Base-by-base conservation (phyloP, 2,888 invertebrate species). In the Glyphotaelius pellucidus region DNA sequence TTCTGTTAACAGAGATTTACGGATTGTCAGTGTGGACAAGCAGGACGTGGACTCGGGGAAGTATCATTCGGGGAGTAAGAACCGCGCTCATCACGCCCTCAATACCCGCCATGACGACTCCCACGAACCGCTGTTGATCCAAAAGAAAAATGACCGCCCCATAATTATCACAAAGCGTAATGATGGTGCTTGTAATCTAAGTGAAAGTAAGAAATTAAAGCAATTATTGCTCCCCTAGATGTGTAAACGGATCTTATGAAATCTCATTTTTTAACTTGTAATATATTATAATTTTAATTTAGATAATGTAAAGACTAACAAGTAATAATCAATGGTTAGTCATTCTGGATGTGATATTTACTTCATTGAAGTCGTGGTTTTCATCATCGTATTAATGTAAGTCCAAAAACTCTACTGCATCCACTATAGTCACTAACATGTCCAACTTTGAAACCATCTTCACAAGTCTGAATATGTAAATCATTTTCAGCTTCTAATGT, bases 181-280 rank as follows among this genome's bases (percentile, higher is more conserved):
- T 87, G 93, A 93, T 89, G 80, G 80, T 14, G 80, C 90, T 19
- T 92, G 91, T 80, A 92, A 92, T 4, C 94, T 95, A 94, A 95
- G 95, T 92, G 95, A 95, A 94, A 95, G 95, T 1, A 95, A 95
- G 90, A 95, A 95, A 93, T 94, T 95, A 15, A 95, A 95, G 94
- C 95, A 95, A 94, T 94, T 95, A 79, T 93, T 95, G 91, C 94
- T 95, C 92, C 95, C 95, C 47, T 95, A 89, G 86, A 85, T 19
- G 9, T 2, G 7, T 32, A 42, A 35, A 15, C 67, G 95, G 42
- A 95, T 35, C 42, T 42, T 86, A 30, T 42, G 9, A 42, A 35
- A 89, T 89, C 32, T 89, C 35, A 89, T 89, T 79, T 86, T 47
- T 15, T 67, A 1, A 67, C 67, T 67, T 52, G 25, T 52, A 52